These are phyloP conservation scores for Himalopsyche japonica DNA, from an alignment of 2,888 invertebrate species.

Conservation along the genomic window DNA sequence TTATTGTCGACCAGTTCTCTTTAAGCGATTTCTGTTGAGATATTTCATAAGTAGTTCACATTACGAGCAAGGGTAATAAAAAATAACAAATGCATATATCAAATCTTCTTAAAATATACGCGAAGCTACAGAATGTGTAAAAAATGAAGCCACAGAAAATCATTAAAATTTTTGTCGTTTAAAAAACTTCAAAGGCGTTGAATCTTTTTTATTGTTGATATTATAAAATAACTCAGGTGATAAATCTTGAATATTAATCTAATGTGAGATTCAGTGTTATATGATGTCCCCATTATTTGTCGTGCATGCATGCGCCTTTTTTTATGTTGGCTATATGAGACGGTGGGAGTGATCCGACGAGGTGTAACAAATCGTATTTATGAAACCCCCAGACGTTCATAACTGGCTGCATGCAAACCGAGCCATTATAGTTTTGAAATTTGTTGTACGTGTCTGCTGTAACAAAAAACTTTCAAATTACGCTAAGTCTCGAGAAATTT, in stretches of 20 bases:
- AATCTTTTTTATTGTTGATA: not conserved
- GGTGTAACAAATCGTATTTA: not conserved
- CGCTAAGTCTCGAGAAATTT: no score
- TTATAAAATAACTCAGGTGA: not conserved
- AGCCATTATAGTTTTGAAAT: not conserved
- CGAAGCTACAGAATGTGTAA: no score
- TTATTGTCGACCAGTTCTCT: no score
- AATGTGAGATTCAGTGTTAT: not conserved
- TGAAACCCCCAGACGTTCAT: not conserved
- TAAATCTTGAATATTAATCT: not conserved
- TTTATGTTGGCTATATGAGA: not conserved
- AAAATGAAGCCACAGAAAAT: no score
- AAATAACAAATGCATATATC: no score
- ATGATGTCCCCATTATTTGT: not conserved
- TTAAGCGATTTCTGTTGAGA: no score
- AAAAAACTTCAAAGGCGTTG: not conserved
- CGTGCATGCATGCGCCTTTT: not conserved
- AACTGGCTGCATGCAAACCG: not conserved
- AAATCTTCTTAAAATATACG: no score
- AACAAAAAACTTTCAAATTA: not conserved
- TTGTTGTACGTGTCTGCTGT: not conserved
- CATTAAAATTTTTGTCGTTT: no score
- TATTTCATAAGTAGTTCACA: no score
- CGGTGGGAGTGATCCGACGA: not conserved
- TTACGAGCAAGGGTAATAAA: no score